phyloP scores from a whole-genome alignment of 2,888 invertebrate species.

The Ecliptopera silaceata region DNA sequence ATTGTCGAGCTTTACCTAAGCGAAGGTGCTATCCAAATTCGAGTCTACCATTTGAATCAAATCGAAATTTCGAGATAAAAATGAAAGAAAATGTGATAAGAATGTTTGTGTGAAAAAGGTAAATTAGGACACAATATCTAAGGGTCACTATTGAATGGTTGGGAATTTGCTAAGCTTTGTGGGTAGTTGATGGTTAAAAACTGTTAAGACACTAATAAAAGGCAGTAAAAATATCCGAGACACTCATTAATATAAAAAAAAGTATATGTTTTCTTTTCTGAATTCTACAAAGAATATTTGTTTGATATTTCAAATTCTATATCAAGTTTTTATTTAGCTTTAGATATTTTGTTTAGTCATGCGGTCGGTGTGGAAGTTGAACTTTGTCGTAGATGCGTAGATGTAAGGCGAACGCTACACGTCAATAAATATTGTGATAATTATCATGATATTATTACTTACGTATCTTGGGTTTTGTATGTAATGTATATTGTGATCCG shows the following conservation, averaged over 20 bases:
- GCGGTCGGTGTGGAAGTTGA: neutral
- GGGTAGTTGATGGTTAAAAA: constrained; percentile 3
- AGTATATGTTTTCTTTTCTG: neutral
- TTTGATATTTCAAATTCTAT: neutral
- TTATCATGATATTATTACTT: too few relatives aligned
- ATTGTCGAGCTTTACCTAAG: constrained; percentile 18
- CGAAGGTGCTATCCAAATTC: constrained; percentile 22
- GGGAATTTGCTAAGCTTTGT: constrained; percentile 2
- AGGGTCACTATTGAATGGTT: neutral
- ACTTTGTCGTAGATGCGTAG: too few relatives aligned
- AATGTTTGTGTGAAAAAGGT: neutral
- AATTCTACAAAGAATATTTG: neutral
- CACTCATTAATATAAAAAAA: neutral
- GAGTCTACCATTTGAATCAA: constrained; percentile 6
- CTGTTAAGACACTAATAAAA: neutral
- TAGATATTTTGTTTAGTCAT: neutral
- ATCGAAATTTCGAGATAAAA: constrained; percentile 2
- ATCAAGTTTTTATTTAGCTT: neutral
- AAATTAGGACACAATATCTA: too few relatives aligned
- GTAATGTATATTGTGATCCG: too few relatives aligned
- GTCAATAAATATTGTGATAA: too few relatives aligned
- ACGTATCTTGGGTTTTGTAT: too few relatives aligned
- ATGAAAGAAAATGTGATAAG: constrained; percentile 17
- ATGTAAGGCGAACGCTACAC: too few relatives aligned
- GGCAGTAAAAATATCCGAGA: neutral